These are phyloP conservation scores for Pissodes strobi DNA, from an alignment of 1,140 invertebrate genomes.

Conservation along the genomic window DNA sequence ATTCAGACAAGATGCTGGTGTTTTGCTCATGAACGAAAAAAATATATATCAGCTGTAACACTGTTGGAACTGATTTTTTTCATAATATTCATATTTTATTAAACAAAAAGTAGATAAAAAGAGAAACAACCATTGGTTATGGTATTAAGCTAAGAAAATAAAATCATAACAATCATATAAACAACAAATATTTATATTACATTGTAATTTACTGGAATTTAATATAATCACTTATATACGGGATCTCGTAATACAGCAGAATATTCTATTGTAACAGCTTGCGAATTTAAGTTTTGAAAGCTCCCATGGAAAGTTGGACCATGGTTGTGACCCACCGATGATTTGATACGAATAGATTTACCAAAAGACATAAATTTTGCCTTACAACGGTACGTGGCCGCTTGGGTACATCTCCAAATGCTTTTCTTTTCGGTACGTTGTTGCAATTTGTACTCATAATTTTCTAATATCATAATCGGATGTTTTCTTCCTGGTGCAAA, in stretches of 20 bases:
- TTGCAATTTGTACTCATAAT: conserved; percentile 37
- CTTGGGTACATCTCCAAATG: conserved; percentile 32
- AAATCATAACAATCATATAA: too few relatives aligned
- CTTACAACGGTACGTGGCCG: conserved; percentile 26
- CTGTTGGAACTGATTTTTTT: too few relatives aligned
- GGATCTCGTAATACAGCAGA: not conserved
- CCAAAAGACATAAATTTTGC: conserved; percentile 27
- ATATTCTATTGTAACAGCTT: conserved; percentile 15
- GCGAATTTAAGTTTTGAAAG: not conserved
- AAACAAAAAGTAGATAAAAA: too few relatives aligned
- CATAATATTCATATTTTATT: too few relatives aligned
- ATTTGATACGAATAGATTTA: conserved; percentile 24
- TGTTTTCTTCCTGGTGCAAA: conserved; percentile 37
- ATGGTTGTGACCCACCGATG: conserved; percentile 25
- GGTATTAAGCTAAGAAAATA: too few relatives aligned
- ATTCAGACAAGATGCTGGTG: too few relatives aligned
- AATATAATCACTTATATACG: not conserved
- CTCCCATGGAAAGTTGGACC: conserved; percentile 8
- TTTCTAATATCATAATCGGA: conserved; percentile 37
- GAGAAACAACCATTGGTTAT: too few relatives aligned
- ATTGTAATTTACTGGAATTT: too few relatives aligned
- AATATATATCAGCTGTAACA: too few relatives aligned
- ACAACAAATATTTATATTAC: too few relatives aligned
- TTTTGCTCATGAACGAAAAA: too few relatives aligned
- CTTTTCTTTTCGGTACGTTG: conserved; percentile 6